These are phyloP conservation scores for Marmota flaviventris DNA, from an alignment of 2,113 vertebrate genomes.

Conservation along the genomic window DNA sequence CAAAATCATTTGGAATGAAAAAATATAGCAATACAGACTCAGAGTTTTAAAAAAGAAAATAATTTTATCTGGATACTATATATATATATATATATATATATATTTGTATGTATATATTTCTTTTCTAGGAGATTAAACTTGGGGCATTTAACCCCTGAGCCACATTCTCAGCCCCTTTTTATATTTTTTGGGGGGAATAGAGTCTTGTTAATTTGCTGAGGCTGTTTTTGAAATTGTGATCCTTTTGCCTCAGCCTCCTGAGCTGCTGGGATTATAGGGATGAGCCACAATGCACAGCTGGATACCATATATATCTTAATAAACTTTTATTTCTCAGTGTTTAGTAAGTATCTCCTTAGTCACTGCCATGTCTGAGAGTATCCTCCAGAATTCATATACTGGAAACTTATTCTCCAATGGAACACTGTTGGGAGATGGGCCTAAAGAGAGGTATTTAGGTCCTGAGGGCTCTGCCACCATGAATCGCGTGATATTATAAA, in stretches of 20 bases:
- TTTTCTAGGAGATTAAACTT: no score
- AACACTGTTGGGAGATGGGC: not conserved
- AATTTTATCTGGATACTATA: not conserved
- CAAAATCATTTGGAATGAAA: not conserved
- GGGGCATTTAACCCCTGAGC: no score
- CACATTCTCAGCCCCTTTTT: no score
- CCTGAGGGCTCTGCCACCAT: not conserved
- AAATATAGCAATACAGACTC: not conserved
- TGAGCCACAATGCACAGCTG: no score
- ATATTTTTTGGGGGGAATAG: no score
- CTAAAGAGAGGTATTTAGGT: not conserved
- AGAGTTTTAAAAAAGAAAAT: not conserved
- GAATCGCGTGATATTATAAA: not conserved
- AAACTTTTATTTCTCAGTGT: not conserved
- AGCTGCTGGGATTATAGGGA: no score
- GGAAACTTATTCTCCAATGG: not conserved
- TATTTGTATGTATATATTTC: not conserved
- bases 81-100: no score
- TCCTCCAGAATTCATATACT: not conserved
- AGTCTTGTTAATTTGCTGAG: no score
- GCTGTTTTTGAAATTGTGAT: no score
- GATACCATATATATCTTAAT: not conserved
- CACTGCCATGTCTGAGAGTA: not conserved
- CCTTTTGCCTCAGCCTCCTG: no score
- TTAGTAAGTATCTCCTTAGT: not conserved